These are phyloP conservation scores for Anableps anableps DNA, from an alignment of 2,797 vertebrate species.

Conservation along the genomic window DNA sequence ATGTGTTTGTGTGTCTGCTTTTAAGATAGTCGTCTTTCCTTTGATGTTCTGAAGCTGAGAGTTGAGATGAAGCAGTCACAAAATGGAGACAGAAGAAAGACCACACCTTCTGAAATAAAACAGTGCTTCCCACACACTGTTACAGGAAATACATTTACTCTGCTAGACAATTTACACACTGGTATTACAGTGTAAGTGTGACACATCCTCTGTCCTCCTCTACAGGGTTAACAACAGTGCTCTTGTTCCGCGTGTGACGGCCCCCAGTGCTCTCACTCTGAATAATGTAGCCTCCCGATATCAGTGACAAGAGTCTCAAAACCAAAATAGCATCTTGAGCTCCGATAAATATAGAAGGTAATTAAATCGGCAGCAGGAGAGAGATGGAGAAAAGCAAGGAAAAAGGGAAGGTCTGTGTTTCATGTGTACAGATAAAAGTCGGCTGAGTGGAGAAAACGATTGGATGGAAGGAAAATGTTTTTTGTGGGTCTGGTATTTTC, in stretches of 20 bases:
- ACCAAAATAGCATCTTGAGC: constrained; percentile 82
- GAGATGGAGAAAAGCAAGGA: constrained; percentile 65
- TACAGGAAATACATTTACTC: neutral
- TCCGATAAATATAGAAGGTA: constrained; percentile 83
- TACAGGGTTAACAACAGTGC: constrained; percentile 59
- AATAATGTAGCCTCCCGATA: constrained; percentile 79
- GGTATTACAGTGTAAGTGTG: constrained; percentile 17
- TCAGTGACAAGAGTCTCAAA: constrained; percentile 79
- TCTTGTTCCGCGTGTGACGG: constrained; percentile 62
- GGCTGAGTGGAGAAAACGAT: constrained; percentile 32
- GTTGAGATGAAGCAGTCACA: constrained; percentile 44
- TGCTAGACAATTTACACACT: neutral
- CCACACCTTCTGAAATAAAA: constrained; percentile 54
- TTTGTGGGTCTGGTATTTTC: constrained; percentile 12
- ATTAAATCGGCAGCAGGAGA: constrained; percentile 79
- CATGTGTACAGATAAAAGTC: constrained; percentile 55
- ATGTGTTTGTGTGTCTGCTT: constrained; percentile 14
- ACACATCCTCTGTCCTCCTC: constrained; percentile 37
- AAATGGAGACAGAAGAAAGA: constrained; percentile 48
- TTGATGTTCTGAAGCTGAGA: constrained; percentile 23
- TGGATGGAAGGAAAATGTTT: constrained; percentile 10
- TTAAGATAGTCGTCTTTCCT: constrained; percentile 23
- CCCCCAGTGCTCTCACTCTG: constrained; percentile 70
- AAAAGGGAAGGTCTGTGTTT: constrained; percentile 65
- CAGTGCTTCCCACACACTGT: constrained; percentile 3